These are phyloP conservation scores for Cyclophora punctaria DNA, from an alignment of 2,888 invertebrate species.

Conservation along the genomic window DNA sequence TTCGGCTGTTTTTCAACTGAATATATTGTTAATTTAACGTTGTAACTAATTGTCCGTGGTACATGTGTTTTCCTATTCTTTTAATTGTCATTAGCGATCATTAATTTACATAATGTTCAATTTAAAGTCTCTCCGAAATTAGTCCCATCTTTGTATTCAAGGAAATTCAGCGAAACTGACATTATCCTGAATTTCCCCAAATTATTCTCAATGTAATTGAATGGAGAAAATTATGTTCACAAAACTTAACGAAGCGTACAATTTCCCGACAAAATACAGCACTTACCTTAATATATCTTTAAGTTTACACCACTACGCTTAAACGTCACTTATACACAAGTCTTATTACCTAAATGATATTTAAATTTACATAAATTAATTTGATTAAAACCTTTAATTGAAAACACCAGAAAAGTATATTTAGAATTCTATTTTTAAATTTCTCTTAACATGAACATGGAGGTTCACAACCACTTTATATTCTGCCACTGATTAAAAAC, in stretches of 20 bases:
- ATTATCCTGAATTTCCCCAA: neutral
- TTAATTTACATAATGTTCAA: no score
- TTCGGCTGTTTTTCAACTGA: no score
- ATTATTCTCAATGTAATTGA: neutral
- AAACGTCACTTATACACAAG: neutral
- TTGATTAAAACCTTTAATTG: no score
- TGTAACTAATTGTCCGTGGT: no score
- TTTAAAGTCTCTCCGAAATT: no score
- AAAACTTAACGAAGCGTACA: neutral
- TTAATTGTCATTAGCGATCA: no score
- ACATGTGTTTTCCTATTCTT: no score
- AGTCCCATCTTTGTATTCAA: no score
- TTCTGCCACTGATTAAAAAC: no score
- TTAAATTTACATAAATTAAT: neutral
- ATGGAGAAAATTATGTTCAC: neutral
- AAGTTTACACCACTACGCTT: neutral
- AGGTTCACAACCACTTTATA: conserved; percentile 32
- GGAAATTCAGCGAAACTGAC: no score
- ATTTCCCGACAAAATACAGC: neutral
- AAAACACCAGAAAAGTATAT: neutral
- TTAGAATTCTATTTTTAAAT: conserved; percentile 3
- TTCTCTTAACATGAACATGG: neutral
- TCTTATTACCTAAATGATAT: neutral
- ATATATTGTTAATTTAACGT: no score
- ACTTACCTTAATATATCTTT: neutral